phyloP scores from a whole-genome alignment of 2,888 invertebrate species.

The Acronicta psi region DNA sequence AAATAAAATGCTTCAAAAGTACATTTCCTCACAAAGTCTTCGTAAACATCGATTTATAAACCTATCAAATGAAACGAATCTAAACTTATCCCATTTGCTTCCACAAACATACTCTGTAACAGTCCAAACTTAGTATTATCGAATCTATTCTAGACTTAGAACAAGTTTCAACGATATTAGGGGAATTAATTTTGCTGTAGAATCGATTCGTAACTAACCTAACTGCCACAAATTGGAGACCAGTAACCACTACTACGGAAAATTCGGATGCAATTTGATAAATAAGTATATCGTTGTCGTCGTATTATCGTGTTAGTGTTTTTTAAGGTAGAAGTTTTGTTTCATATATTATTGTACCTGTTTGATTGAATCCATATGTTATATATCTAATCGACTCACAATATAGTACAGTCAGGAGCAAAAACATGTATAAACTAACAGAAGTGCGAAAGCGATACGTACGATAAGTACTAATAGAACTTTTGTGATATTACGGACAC shows the following conservation, averaged over 20 bases:
- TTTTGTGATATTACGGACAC: too few species aligned
- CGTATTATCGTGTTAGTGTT: too few species aligned
- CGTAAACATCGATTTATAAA: conserved; percentile 26
- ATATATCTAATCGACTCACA: too few species aligned
- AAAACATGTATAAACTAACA: too few species aligned
- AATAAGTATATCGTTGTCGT: too few species aligned
- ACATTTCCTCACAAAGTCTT: neutral
- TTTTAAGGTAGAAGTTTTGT: too few species aligned
- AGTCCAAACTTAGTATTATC: conserved; percentile 38
- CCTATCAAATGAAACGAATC: conserved; percentile 38
- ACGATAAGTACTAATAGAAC: too few species aligned
- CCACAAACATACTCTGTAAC: conserved; percentile 47
- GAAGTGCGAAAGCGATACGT: too few species aligned
- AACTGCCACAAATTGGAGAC: conserved; percentile 65
- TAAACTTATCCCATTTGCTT: conserved; percentile 48
- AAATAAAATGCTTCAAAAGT: conserved; percentile 17
- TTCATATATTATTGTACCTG: too few species aligned
- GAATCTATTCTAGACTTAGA: conserved; percentile 60
- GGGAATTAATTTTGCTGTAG: conserved; percentile 65
- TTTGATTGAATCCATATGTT: too few species aligned
- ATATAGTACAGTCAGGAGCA: too few species aligned
- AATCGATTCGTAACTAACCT: conserved; percentile 67
- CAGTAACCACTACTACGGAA: conserved; percentile 48
- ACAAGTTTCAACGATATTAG: conserved; percentile 66
- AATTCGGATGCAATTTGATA: neutral